A percentile compares a stretch with the other conserved stretches of the same genome.
These are phyloP conservation scores for Ascaphus truei DNA, from an alignment of 2,113 vertebrate species.

Conservation along the genomic window DNA sequence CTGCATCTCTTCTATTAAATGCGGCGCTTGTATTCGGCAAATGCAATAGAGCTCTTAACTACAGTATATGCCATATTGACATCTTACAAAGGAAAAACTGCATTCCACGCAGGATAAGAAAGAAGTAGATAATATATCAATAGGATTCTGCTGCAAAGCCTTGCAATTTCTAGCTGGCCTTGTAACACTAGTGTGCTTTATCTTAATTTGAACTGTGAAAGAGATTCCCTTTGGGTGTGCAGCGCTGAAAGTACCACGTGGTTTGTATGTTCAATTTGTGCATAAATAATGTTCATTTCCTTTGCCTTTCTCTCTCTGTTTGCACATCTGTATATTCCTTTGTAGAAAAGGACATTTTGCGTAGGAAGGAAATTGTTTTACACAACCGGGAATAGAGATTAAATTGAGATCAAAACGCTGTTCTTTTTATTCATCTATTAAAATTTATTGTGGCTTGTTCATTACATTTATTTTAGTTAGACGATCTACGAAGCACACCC, in stretches of 20 bases:
- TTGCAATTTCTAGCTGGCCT: no score
- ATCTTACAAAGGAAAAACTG: no score
- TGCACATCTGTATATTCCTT: conserved; percentile 5
- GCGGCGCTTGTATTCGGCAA: no score
- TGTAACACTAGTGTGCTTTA: no score
- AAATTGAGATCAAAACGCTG: conserved; percentile 5
- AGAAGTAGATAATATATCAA: no score
- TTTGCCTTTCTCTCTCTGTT: background rate
- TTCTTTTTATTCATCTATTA: conserved; percentile 3
- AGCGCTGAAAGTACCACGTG: background rate
- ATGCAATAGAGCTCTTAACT: no score
- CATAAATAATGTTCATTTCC: background rate
- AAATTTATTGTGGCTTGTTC: conserved; percentile 9
- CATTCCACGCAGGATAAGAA: no score
- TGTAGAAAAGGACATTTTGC: background rate
- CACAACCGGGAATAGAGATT: background rate
- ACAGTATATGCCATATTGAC: no score
- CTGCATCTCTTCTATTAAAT: no score
- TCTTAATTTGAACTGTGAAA: background rate
- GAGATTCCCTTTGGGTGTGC: background rate
- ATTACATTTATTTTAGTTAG: conserved; percentile 17
- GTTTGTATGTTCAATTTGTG: background rate
- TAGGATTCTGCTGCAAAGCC: no score
- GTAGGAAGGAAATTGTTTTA: conserved; percentile 7
- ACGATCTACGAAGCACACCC: conserved; percentile 10